Percentiles rank a stretch among this genome's conserved stretches.
These are phyloP conservation scores for Drosophila pseudoananassae DNA, from an alignment of 1,140 invertebrate species.

Conservation along the genomic window DNA sequence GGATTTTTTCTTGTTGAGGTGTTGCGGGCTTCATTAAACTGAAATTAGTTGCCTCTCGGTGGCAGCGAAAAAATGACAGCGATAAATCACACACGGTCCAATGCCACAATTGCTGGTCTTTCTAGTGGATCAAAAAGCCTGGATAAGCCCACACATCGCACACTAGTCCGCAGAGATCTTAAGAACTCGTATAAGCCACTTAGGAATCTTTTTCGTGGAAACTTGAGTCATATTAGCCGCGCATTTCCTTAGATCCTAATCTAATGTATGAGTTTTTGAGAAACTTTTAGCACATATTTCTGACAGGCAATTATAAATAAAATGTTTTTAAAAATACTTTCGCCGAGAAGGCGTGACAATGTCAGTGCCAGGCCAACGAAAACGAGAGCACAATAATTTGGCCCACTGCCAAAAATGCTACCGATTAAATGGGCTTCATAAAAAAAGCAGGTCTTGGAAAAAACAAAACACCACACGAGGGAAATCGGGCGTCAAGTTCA, in stretches of 20 bases:
- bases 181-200: conserved; percentile 21
- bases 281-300: conserved; percentile 46
- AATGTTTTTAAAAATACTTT: conserved; percentile 70
- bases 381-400: conserved; percentile 78
- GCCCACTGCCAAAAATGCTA: conserved; percentile 55
- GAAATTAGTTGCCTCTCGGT: conserved; percentile 48
- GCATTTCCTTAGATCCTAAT: conserved; percentile 27
- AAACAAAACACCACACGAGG: conserved; percentile 9
- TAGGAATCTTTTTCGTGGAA: conserved; percentile 13
- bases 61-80: conserved; percentile 49
- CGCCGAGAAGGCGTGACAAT: conserved; percentile 64
- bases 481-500: conserved; percentile 38
- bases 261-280: conserved; percentile 31
- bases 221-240: conserved; percentile 6
- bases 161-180: conserved; percentile 2
- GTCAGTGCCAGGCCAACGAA: conserved; percentile 68
- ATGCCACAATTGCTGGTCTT: conserved; percentile 35
- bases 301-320: conserved; percentile 72
- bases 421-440: conserved; percentile 59
- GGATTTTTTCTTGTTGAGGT: conserved; percentile 29
- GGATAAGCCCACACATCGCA: conserved; percentile 38
- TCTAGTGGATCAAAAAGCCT: conserved; percentile 48
- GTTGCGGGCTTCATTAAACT: conserved; percentile 61
- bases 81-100: conserved; percentile 56
- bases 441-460: conserved; percentile 25